Conservation (phyloP, 1,140 invertebrate genomes). For the Epicauta chinensis region DNA sequence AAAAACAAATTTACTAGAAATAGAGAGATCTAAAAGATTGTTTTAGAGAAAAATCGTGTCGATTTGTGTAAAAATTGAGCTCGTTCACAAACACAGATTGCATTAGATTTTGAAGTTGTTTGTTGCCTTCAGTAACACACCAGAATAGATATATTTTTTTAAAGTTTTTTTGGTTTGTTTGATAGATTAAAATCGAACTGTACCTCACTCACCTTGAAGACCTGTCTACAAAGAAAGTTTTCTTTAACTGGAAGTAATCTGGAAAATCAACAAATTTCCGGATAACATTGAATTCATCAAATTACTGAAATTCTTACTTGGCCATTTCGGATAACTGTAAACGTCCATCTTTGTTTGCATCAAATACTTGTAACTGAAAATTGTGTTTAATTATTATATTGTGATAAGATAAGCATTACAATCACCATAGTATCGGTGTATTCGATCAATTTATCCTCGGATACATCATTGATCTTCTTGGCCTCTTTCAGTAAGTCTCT, state of each 20-base stretch:
- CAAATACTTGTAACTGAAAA: conserved; percentile 83
- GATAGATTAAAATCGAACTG: conserved; percentile 16
- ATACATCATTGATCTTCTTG: conserved; percentile 81
- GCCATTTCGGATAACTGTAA: conserved; percentile 92
- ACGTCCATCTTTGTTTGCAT: conserved; percentile 88
- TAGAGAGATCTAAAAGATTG: too few species aligned
- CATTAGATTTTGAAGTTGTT: too few species aligned
- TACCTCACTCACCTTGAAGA: conserved; percentile 76
- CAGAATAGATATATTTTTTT: background rate
- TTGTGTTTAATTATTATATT: too few species aligned
- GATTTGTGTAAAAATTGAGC: background rate
- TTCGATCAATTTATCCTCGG: conserved; percentile 89
- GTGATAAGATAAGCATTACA: too few species aligned
- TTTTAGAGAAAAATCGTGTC: background rate
- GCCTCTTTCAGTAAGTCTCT: conserved; percentile 81
- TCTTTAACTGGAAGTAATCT: conserved; percentile 88
- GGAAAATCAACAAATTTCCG: conserved; percentile 20
- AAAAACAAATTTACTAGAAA: too few species aligned
- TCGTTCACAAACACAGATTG: background rate
- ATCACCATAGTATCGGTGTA: conserved; percentile 92
- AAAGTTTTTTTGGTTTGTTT: conserved; percentile 6
- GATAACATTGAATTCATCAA: conserved; percentile 12
- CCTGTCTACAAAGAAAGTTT: conserved; percentile 85
- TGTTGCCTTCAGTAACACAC: too few species aligned
- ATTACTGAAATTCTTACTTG: conserved; percentile 61